Evolutionary conservation across 2,113 vertebrate genomes (phyloP).

Genomic region (Pachycephala philippinensis): DNA sequence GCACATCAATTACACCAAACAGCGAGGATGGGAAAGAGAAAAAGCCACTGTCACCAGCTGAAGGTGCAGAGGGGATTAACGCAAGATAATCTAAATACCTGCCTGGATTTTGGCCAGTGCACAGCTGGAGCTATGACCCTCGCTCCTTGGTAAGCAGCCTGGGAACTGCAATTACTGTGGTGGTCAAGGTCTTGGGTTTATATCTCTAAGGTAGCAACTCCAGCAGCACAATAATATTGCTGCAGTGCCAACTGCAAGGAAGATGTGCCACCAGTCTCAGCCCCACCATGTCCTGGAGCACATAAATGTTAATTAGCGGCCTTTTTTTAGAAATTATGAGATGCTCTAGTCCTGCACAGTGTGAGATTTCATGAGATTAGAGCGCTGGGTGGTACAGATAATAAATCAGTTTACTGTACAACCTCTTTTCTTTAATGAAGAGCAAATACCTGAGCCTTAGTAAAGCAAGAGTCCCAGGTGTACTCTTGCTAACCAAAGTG

Average conservation of each 20-base stretch:
- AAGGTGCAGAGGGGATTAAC: not conserved
- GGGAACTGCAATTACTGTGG: not conserved
- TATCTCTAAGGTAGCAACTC: not conserved
- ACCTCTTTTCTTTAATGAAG: conserved; percentile 33
- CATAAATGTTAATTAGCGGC: not conserved
- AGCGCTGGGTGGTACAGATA: not conserved
- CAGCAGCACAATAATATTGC: not conserved
- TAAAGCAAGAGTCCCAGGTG: not conserved
- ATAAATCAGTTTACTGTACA: conserved; percentile 33
- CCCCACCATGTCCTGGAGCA: not conserved
- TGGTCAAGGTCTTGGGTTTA: not conserved
- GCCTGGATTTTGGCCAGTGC: not conserved
- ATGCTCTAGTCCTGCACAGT: not conserved
- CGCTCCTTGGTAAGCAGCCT: not conserved
- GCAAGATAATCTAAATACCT: conserved; percentile 6
- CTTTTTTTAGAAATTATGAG: conserved; percentile 32
- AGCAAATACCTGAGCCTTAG: not conserved
- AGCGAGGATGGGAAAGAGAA: not conserved
- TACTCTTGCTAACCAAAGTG: not conserved
- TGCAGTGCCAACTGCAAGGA: not conserved
- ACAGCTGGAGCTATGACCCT: not conserved
- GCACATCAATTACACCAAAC: not conserved
- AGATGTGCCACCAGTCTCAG: not conserved
- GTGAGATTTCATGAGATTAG: conserved; percentile 23
- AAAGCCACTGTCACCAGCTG: not conserved